These are phyloP conservation scores for Petrolisthes manimaculis DNA, from an alignment of 2,888 invertebrate species.

Conservation along the genomic window DNA sequence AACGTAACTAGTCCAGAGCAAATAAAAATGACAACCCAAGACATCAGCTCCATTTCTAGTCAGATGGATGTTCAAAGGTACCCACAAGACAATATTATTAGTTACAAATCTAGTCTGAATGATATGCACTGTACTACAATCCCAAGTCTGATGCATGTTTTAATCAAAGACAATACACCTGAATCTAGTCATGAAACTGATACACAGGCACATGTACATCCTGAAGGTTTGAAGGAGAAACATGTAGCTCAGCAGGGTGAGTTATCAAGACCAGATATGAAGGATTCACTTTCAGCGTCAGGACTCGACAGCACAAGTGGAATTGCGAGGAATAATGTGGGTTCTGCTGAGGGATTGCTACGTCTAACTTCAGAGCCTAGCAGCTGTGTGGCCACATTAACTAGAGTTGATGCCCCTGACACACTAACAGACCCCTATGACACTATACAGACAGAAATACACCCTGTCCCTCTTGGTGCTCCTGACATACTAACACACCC, in stretches of 20 bases:
- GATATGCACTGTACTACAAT: background rate
- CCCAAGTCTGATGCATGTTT: constrained; percentile 11
- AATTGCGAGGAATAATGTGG: constrained; percentile 4
- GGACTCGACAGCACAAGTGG: background rate
- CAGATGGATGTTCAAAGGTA: background rate
- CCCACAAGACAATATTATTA: background rate
- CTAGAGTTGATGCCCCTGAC: constrained; percentile 31
- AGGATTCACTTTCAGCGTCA: background rate
- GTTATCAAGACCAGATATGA: no score
- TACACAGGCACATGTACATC: background rate
- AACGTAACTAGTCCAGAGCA: constrained; percentile 1
- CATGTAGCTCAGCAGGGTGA: background rate
- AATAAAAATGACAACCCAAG: background rate
- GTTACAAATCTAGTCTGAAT: constrained; percentile 9
- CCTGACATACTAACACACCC: background rate
- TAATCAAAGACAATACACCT: background rate
- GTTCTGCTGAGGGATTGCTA: constrained; percentile 9
- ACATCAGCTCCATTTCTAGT: background rate
- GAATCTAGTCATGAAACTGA: constrained; percentile 18
- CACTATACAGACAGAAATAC: constrained; percentile 18
- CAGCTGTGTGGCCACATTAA: constrained; percentile 41
- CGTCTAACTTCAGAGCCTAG: constrained; percentile 22
- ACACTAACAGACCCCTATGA: constrained; percentile 42
- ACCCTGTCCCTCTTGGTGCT: background rate
- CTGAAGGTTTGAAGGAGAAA: background rate